Conservation (phyloP, 2,797 vertebrate species). For the Acrossocheilus fasciatus region DNA sequence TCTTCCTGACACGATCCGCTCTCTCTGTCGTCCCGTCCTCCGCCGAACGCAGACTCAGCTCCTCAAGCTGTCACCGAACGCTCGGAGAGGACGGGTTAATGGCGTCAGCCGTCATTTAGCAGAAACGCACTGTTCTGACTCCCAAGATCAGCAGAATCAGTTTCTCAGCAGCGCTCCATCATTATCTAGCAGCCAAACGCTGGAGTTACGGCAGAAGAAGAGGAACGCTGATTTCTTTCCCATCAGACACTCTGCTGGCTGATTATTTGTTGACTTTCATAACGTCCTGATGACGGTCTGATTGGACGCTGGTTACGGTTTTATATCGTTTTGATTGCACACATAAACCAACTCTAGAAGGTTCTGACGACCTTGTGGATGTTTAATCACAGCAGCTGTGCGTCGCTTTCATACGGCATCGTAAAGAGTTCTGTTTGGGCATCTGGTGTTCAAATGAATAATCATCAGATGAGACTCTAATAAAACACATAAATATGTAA, state of each 20-base stretch:
- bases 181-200: background rate
- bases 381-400: constrained; percentile 48
- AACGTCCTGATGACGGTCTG: background rate
- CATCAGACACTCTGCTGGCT: background rate
- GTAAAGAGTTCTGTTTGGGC: constrained; percentile 43
- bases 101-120: background rate
- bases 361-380: constrained; percentile 49
- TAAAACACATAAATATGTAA: constrained; percentile 23
- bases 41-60: background rate
- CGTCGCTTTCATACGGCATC: constrained; percentile 9
- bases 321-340: constrained; percentile 14
- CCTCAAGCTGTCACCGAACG: background rate
- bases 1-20: background rate
- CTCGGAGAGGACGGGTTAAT: background rate
- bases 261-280: constrained; percentile 8
- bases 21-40: constrained; percentile 1
- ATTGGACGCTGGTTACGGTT: background rate
- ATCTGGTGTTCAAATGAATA: constrained; percentile 48
- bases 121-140: background rate
- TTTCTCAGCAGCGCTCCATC: background rate
- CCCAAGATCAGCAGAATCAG: background rate
- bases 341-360: constrained; percentile 32
- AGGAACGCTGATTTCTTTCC: background rate
- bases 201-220: background rate
- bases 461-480: constrained; percentile 25